Conservation (phyloP, 2,113 vertebrate genomes). For the Burhinus oedicnemus region DNA sequence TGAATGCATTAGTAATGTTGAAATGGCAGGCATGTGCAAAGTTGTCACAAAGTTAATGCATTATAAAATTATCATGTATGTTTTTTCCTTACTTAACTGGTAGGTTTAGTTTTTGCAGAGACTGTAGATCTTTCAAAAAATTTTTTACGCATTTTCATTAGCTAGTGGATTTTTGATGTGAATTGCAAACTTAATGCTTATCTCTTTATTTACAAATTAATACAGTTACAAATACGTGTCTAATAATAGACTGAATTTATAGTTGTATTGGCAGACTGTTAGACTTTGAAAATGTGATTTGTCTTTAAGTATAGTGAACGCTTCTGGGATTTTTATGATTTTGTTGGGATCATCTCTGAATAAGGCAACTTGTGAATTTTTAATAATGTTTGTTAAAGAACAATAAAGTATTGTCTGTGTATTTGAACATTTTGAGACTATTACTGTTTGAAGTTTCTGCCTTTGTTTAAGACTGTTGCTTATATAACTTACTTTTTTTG, state of each 20-base stretch:
- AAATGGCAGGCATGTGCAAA: neutral
- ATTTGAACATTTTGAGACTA: neutral
- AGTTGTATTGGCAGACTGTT: neutral
- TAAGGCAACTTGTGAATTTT: neutral
- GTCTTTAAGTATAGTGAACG: neutral
- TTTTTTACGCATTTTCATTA: neutral
- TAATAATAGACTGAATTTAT: neutral
- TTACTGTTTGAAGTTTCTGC: neutral
- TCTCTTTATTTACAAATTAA: neutral
- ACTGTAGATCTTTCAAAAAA: neutral
- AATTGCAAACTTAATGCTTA: neutral
- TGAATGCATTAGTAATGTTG: neutral
- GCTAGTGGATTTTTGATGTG: neutral
- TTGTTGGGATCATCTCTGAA: neutral
- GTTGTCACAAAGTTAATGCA: neutral
- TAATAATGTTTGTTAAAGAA: neutral
- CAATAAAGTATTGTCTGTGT: constrained; percentile 28
- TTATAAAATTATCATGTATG: neutral
- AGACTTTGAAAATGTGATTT: neutral
- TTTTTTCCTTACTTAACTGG: neutral
- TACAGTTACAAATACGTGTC: neutral
- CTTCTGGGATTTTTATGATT: neutral
- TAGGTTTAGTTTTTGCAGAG: neutral
- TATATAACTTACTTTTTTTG: neutral
- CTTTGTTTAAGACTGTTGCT: neutral